A percentile compares a stretch with the other conserved stretches of the same genome.
phyloP scores from a whole-genome alignment of 2,797 vertebrate species.

The Melopsittacus undulatus region DNA sequence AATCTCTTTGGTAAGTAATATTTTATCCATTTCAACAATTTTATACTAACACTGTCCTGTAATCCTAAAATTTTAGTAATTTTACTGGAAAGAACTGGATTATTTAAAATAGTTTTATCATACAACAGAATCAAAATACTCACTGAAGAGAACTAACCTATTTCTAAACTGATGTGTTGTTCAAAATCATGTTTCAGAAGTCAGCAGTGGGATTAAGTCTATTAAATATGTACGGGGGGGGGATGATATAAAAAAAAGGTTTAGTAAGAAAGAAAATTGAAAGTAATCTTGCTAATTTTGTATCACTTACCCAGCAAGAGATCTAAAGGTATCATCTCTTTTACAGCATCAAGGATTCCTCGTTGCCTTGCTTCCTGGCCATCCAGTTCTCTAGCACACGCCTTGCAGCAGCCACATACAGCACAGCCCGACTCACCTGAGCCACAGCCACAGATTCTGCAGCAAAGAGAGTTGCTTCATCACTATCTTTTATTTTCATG shows the following conservation, averaged over 20 bases:
- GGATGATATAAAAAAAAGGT: not conserved
- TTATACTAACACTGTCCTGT: not conserved
- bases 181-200: not conserved
- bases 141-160: not conserved
- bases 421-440: slow-evolving; percentile 98
- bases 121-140: not conserved
- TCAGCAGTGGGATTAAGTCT: not conserved
- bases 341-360: slow-evolving; percentile 98
- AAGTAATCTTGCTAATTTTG: not conserved
- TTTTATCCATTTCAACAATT: not conserved
- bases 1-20: not conserved
- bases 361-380: slow-evolving; percentile 97
- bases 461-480: slow-evolving; percentile 9
- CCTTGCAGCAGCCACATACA: slow-evolving; percentile 97
- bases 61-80: not conserved
- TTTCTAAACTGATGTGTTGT: not conserved
- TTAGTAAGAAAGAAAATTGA: not conserved
- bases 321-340: slow-evolving; percentile 99
- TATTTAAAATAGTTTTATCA: not conserved
- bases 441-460: slow-evolving; percentile 97
- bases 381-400: slow-evolving; percentile 95
- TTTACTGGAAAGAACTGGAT: not conserved
- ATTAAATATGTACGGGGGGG: not conserved
- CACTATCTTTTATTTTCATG: not conserved
- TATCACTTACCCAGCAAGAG: slow-evolving; percentile 89